phyloP scores from a whole-genome alignment of 2,888 invertebrate genomes.

The Bugula neritina region DNA sequence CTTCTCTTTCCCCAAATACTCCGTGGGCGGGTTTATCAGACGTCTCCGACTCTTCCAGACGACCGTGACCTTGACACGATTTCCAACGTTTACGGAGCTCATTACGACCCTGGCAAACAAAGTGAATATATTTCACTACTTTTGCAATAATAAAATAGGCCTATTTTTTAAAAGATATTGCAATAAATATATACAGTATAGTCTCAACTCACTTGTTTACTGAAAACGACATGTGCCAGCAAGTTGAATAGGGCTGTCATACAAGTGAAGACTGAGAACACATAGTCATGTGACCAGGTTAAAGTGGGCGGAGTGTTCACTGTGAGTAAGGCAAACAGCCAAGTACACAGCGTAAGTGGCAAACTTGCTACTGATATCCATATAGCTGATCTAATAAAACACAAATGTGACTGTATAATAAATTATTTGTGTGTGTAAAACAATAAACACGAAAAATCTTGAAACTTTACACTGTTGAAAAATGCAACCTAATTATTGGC shows the following conservation, averaged over 20 bases:
- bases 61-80: slow-evolving; percentile 37
- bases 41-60: slow-evolving; percentile 1
- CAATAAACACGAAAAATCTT: too few species aligned
- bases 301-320: slow-evolving; percentile 62
- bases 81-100: slow-evolving; percentile 42
- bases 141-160: too few species aligned
- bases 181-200: too few species aligned
- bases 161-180: too few species aligned
- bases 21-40: background rate
- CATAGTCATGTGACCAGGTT: slow-evolving; percentile 67
- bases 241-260: slow-evolving; percentile 76
- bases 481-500: too few species aligned
- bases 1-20: background rate
- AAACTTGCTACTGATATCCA: slow-evolving; percentile 81
- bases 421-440: too few species aligned
- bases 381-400: slow-evolving; percentile 64
- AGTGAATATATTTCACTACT: too few species aligned
- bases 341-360: slow-evolving; percentile 75
- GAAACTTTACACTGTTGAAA: too few species aligned
- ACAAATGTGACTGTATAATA: too few species aligned
- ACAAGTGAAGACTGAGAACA: slow-evolving; percentile 70
- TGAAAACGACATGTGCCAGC: slow-evolving; percentile 79
- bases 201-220: slow-evolving; percentile 66
- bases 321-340: slow-evolving; percentile 75
- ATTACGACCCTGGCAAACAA: slow-evolving; percentile 37